These are phyloP conservation scores for Argyresthia albistria DNA, from an alignment of 2,888 invertebrate species.

Conservation along the genomic window DNA sequence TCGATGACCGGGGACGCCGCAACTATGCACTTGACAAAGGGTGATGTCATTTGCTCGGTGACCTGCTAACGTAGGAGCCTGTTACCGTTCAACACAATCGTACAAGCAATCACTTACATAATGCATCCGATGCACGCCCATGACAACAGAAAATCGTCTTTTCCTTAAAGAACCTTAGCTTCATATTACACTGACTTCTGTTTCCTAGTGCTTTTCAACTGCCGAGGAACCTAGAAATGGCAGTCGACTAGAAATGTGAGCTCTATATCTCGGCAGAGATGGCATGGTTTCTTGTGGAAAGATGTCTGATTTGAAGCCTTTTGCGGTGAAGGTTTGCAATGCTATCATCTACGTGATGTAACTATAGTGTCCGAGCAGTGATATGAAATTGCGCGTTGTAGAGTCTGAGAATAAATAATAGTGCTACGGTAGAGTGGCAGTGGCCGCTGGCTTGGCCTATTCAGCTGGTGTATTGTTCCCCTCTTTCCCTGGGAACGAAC, in stretches of 20 bases:
- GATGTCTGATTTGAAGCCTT: conserved; percentile 21
- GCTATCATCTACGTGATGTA: conserved; percentile 62
- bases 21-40: conserved; percentile 52
- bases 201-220: conserved; percentile 29
- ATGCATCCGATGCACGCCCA: conserved; percentile 17
- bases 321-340: conserved; percentile 22
- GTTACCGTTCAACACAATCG: conserved; percentile 59
- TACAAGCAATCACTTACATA: conserved; percentile 52
- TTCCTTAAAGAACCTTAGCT: conserved; percentile 35
- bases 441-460: conserved; percentile 19
- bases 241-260: conserved; percentile 20
- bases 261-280: conserved; percentile 21
- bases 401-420: too few relatives aligned
- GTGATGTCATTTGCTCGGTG: conserved; percentile 63
- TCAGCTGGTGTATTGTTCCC: conserved; percentile 19
- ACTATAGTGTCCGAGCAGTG: conserved; percentile 45
- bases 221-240: conserved; percentile 21
- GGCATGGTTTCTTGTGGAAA: conserved; percentile 20
- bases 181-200: conserved; percentile 47
- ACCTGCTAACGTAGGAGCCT: conserved; percentile 56
- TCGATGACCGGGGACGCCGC: conserved; percentile 43
- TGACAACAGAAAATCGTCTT: conserved; percentile 28
- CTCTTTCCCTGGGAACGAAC: conserved; percentile 29
- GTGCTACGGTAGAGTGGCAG: conserved; percentile 17
- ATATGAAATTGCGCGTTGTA: conserved; percentile 36